Conservation (phyloP, 2,113 vertebrate species). For the Baryphthengus martii region DNA sequence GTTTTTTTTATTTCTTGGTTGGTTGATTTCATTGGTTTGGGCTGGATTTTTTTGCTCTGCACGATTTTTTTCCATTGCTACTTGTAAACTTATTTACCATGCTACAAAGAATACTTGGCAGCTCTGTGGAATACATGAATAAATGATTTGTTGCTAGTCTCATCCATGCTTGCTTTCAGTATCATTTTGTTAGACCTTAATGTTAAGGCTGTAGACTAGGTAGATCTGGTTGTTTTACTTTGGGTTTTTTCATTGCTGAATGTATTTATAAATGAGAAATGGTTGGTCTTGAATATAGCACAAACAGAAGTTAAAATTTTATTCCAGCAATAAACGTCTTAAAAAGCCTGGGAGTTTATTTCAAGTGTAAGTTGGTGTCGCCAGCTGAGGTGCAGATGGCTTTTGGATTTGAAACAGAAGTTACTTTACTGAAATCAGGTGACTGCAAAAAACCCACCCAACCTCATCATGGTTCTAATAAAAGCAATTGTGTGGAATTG, state of each 20-base stretch:
- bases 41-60: not conserved
- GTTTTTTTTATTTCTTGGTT: not conserved
- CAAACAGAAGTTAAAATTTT: not conserved
- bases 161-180: not conserved
- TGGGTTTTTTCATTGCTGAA: not conserved
- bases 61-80: not conserved
- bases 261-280: not conserved
- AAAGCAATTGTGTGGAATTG: slow-evolving; percentile 3
- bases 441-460: not conserved
- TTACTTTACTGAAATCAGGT: not conserved
- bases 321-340: not conserved
- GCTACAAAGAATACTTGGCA: not conserved
- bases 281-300: not conserved
- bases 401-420: not conserved
- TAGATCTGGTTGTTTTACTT: not conserved
- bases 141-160: not conserved
- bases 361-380: not conserved
- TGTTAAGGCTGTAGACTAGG: not conserved
- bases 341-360: not conserved
- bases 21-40: not conserved
- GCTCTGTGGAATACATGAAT: not conserved
- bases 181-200: not conserved
- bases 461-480: not conserved
- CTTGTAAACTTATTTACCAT: not conserved
- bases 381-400: not conserved